Evolutionary conservation across 2,113 vertebrate genomes (phyloP).

Genomic region (Dendropsophus ebraccatus): DNA sequence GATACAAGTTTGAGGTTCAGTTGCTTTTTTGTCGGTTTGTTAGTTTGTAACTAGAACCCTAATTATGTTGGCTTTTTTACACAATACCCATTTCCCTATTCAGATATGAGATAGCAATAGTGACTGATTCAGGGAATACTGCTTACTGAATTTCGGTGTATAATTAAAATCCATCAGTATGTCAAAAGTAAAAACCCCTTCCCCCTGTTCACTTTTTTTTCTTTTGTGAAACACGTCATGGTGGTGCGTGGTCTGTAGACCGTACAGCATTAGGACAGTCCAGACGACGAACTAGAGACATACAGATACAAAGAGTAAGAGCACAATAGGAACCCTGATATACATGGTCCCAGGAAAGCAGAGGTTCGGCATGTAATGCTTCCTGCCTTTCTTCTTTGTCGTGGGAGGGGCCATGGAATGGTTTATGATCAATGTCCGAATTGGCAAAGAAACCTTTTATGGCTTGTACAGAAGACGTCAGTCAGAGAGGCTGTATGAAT

Average conservation of each 20-base stretch:
- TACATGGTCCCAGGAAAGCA: conserved; percentile 73
- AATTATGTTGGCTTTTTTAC: too few relatives aligned
- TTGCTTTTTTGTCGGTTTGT: too few relatives aligned
- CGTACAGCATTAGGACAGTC: not conserved
- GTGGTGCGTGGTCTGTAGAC: not conserved
- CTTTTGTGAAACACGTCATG: not conserved
- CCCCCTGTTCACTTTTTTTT: too few relatives aligned
- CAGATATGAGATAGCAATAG: too few relatives aligned
- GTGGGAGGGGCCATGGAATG: conserved; percentile 83
- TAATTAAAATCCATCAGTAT: too few relatives aligned
- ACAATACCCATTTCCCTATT: too few relatives aligned
- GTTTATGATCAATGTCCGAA: conserved; percentile 88
- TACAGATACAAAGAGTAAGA: conserved; percentile 54
- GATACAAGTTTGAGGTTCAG: too few relatives aligned
- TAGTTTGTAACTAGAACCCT: too few relatives aligned
- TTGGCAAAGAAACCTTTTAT: conserved; percentile 87
- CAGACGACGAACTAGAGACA: not conserved
- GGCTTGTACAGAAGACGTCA: conserved; percentile 94
- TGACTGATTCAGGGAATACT: too few relatives aligned
- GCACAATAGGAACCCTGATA: conserved; percentile 64
- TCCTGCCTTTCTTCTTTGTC: conserved; percentile 84
- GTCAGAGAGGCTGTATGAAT: conserved; percentile 84
- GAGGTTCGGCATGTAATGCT: conserved; percentile 74
- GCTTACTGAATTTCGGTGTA: too few relatives aligned
- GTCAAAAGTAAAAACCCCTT: too few relatives aligned